Conservation (phyloP, 2,113 vertebrate species). For the Asarcornis scutulata region DNA sequence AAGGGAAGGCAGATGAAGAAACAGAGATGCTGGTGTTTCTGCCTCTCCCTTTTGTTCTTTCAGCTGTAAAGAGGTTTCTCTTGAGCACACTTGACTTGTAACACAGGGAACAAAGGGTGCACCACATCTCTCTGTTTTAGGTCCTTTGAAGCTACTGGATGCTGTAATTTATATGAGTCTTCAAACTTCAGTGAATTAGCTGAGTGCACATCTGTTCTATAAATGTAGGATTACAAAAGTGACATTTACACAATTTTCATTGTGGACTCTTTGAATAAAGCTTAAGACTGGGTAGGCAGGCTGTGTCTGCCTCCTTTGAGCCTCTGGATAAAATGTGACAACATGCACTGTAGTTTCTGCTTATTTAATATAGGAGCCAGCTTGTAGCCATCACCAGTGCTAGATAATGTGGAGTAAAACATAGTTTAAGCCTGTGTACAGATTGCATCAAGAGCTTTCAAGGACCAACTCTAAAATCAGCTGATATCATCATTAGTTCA, state of each 20-base stretch:
- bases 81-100: no score
- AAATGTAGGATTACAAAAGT: background rate
- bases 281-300: background rate
- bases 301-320: background rate
- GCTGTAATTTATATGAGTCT: background rate
- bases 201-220: background rate
- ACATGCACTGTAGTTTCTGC: background rate
- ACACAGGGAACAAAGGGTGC: no score
- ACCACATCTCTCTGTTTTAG: background rate
- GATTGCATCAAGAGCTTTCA: background rate
- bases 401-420: background rate
- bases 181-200: background rate
- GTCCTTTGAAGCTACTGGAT: background rate
- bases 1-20: background rate
- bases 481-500: background rate
- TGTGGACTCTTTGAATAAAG: background rate
- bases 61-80: background rate
- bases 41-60: background rate
- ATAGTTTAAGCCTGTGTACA: background rate
- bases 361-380: background rate
- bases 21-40: background rate
- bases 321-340: background rate
- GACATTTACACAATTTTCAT: background rate
- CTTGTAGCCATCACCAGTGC: background rate
- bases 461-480: background rate